Conservation (phyloP, 2,888 invertebrate species). For the Trypoxylon attenuatum region DNA sequence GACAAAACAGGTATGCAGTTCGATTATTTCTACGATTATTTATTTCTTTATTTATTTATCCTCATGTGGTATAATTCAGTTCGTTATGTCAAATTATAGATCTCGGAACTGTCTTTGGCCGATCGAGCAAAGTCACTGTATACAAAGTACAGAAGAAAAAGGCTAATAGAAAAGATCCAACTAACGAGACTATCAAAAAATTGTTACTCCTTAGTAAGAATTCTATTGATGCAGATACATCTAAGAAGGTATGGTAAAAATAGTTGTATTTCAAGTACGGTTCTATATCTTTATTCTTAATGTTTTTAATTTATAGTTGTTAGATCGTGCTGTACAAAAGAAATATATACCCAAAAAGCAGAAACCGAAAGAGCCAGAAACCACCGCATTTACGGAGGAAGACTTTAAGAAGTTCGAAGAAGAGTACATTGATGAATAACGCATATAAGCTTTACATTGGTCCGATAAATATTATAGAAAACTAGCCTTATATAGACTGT, state of each 20-base stretch:
- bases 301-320: constrained; percentile 74
- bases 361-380: constrained; percentile 76
- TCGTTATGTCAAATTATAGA: too few species aligned
- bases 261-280: neutral
- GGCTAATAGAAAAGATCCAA: constrained; percentile 61
- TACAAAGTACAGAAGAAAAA: constrained; percentile 61
- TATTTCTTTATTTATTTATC: too few species aligned
- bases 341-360: constrained; percentile 75
- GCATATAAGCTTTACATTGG: neutral
- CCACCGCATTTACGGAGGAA: constrained; percentile 83
- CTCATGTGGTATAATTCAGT: too few species aligned
- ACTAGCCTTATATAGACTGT: too few species aligned
- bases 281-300: neutral
- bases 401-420: constrained; percentile 82
- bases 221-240: constrained; percentile 68
- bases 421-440: constrained; percentile 73
- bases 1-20: constrained; percentile 68
- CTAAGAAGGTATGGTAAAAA: constrained; percentile 75
- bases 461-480: neutral
- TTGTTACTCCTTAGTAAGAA: constrained; percentile 76
- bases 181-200: constrained; percentile 76
- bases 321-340: constrained; percentile 77
- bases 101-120: constrained; percentile 32
- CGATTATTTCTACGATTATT: too few species aligned
- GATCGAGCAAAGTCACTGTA: constrained; percentile 58